Evolutionary conservation across 2,888 invertebrate species (phyloP), one percentile per base, ranked within the genome.

Genomic region (Slavum lentiscoides): DNA sequence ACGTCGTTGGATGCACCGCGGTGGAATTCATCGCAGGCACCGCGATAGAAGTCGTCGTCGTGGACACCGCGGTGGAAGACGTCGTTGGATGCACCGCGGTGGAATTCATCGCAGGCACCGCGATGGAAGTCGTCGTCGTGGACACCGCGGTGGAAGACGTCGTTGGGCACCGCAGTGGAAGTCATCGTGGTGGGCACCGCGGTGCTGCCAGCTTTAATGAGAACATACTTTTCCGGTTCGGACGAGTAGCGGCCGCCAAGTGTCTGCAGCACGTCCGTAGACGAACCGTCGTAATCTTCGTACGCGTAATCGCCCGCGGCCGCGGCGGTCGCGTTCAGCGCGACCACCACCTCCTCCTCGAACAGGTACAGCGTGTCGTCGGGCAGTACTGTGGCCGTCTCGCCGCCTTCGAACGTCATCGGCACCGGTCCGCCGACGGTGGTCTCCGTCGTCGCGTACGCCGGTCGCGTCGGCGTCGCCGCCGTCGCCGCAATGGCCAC

Each of bases 381-480:
- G 39, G 74, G 15, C 55, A 43, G 23, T n/a, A 0, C 58, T 19
- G 67, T 53, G 23, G 74, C 73, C 61, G 73, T 73, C 43, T 61
- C 43, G 73, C 73, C 70, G n/a, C 70, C 39, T n/a, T 66, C 64
- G 55, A 74, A 72, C 21, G 74, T 74, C 23, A 61, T 21, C 37
- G 67, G 49, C 11, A 17, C 15, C 53, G 53, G 4, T 53, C 53
- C 53, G 53, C 53, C 53, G 53, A 15, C 30, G 37, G 23, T 19
- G 8, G 64, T 37, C 0, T 19, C 8, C 7, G 37, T 23, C 19
- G 19, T 6, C 39, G 39, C 55, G 1, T 39, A 13, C 21, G n/a
- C 19, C 6, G 55, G 30, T 30, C 30, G 1, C 8, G 55, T 11
- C 55, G 64, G 15, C 6, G 64, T 8, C 39, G 39, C 19, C 6